These are phyloP conservation scores for Oligia latruncula DNA, from an alignment of 2,888 invertebrate species.

Conservation along the genomic window DNA sequence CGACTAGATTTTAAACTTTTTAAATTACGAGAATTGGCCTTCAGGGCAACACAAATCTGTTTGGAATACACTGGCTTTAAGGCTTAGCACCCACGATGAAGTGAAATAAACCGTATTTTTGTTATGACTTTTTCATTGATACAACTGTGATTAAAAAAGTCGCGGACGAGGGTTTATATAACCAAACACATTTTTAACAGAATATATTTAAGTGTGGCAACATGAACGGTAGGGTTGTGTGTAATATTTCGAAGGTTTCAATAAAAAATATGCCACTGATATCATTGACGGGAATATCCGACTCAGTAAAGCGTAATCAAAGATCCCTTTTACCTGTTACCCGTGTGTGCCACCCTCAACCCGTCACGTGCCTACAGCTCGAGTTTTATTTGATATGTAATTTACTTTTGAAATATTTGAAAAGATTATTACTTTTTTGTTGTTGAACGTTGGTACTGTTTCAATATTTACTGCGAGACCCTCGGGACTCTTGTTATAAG, in stretches of 20 bases:
- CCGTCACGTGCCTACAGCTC: slow-evolving; percentile 56
- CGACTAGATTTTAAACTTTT: too few relatives aligned
- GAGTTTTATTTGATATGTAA: slow-evolving; percentile 65
- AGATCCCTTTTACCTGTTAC: slow-evolving; percentile 13
- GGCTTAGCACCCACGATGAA: slow-evolving; percentile 12
- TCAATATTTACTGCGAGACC: slow-evolving; percentile 62
- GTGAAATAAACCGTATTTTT: not conserved
- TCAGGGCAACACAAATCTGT: slow-evolving; percentile 54
- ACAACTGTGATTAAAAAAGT: slow-evolving; percentile 12
- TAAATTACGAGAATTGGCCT: too few relatives aligned
- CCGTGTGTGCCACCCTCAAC: slow-evolving; percentile 24
- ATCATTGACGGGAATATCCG: slow-evolving; percentile 12
- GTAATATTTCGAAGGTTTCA: not conserved
- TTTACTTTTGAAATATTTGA: slow-evolving; percentile 66
- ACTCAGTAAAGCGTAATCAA: slow-evolving; percentile 28
- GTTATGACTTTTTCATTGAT: not conserved
- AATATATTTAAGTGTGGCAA: not conserved
- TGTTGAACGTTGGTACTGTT: slow-evolving; percentile 53
- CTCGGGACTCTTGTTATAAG: slow-evolving; percentile 46
- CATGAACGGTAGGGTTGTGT: not conserved
- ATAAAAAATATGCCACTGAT: slow-evolving; percentile 20
- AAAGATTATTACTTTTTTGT: slow-evolving; percentile 66
- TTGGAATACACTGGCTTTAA: slow-evolving; percentile 48
- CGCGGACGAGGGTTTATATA: not conserved
- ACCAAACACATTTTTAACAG: not conserved